A percentile compares a stretch with the other conserved stretches of the same genome.
Evolutionary conservation across 2,113 vertebrate genomes (phyloP).

Genomic region (Nanger granti): DNA sequence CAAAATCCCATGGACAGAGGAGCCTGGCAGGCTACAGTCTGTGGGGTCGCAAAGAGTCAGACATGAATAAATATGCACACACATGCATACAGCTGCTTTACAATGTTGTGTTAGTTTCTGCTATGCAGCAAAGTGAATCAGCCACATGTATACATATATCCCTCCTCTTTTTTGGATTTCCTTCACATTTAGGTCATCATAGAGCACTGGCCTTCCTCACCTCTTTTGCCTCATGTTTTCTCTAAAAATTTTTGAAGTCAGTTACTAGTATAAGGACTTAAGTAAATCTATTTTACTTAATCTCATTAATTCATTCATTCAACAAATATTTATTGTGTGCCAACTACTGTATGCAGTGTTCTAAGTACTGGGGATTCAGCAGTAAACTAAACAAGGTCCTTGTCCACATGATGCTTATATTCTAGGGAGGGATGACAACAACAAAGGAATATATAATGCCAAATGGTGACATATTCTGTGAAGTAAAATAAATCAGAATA

Average conservation of each 20-base stretch:
- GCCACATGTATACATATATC: not conserved
- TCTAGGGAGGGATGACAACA: not conserved
- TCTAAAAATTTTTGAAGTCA: conserved; percentile 11
- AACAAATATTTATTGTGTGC: not conserved
- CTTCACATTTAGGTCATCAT: not conserved
- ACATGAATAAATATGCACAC: not conserved
- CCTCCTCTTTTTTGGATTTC: not conserved
- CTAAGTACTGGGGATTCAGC: not conserved
- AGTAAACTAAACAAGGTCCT: not conserved
- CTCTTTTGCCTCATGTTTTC: not conserved
- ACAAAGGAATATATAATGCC: not conserved
- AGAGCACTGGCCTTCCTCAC: not conserved
- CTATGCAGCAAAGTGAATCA: not conserved
- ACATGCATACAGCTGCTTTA: not conserved
- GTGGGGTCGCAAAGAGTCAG: not conserved
- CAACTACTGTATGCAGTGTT: not conserved
- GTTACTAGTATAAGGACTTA: not conserved
- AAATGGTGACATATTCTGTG: not conserved
- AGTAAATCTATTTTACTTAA: not conserved
- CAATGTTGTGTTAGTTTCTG: not conserved
- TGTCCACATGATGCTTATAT: not conserved
- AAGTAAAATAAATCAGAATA: conserved; percentile 3
- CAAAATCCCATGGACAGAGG: not conserved
- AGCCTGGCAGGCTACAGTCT: not conserved
- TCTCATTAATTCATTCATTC: not conserved